Conservation (phyloP, 2,888 invertebrate genomes). For the Thysanoteuthis rhombus region DNA sequence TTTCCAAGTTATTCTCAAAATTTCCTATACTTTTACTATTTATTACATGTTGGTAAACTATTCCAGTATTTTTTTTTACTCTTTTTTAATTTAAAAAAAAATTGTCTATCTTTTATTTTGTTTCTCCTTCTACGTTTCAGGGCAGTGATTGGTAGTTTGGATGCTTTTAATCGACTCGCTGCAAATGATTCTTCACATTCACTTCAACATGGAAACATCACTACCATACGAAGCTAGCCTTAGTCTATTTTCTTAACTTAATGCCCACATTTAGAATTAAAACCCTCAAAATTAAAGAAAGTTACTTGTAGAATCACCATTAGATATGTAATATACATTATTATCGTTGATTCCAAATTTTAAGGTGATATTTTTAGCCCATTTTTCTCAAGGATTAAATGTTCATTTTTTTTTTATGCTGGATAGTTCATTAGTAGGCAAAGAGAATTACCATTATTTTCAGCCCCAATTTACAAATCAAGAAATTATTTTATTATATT, state of each 20-base stretch:
- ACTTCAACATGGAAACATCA: background rate
- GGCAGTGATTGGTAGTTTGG: constrained; percentile 50
- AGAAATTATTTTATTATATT: background rate
- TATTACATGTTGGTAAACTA: too few species aligned
- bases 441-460: background rate
- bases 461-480: background rate
- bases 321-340: background rate
- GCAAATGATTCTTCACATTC: background rate
- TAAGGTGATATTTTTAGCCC: background rate
- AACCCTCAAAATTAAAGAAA: background rate
- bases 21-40: too few species aligned
- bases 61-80: background rate
- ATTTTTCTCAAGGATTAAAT: background rate
- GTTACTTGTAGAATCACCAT: background rate
- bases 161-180: constrained; percentile 48
- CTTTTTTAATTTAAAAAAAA: background rate
- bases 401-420: background rate
- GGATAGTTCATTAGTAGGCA: background rate
- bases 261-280: background rate
- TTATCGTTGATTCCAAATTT: background rate
- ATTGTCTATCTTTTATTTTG: too few species aligned
- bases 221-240: background rate
- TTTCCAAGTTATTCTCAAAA: too few species aligned
- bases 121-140: constrained; percentile 38
- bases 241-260: background rate